Evolutionary conservation across 2,113 vertebrate genomes (phyloP).

Genomic region (Zeus faber): DNA sequence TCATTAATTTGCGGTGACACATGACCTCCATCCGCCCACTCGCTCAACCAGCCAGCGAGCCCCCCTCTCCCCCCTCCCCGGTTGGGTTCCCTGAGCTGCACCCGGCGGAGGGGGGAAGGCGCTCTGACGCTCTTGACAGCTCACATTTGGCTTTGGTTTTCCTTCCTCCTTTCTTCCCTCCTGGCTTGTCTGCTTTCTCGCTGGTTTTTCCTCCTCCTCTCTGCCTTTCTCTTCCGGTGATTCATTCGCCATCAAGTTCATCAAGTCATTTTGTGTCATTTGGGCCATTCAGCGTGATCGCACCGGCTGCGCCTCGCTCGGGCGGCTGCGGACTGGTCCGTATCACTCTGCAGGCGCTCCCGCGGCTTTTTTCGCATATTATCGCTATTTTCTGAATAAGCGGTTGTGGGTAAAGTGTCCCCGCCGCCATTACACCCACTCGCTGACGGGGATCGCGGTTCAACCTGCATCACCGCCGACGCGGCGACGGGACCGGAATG

Average conservation of each 20-base stretch:
- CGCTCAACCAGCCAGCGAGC: constrained; percentile 24
- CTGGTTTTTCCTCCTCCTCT: neutral
- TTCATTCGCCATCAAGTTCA: too few relatives aligned
- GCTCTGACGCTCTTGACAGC: too few relatives aligned
- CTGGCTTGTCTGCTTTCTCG: neutral
- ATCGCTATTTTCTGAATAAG: constrained; percentile 35
- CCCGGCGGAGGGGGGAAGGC: too few relatives aligned
- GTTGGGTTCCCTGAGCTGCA: too few relatives aligned
- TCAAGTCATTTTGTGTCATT: too few relatives aligned
- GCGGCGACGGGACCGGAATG: too few relatives aligned
- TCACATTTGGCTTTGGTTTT: neutral
- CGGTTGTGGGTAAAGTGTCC: constrained; percentile 44
- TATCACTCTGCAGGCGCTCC: too few relatives aligned
- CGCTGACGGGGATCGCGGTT: neutral
- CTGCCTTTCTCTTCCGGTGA: neutral
- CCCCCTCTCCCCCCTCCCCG: constrained; percentile 30
- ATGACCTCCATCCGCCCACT: constrained; percentile 24
- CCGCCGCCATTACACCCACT: constrained; percentile 20
- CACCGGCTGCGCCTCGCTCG: too few relatives aligned
- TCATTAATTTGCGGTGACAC: constrained; percentile 70
- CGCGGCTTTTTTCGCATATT: constrained; percentile 44
- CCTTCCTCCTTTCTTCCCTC: neutral
- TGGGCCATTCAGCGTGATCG: too few relatives aligned
- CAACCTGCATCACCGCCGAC: constrained; percentile 20
- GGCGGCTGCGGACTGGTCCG: too few relatives aligned